Conservation (phyloP, 2,888 invertebrate genomes). For the Drosophila seclusa region DNA sequence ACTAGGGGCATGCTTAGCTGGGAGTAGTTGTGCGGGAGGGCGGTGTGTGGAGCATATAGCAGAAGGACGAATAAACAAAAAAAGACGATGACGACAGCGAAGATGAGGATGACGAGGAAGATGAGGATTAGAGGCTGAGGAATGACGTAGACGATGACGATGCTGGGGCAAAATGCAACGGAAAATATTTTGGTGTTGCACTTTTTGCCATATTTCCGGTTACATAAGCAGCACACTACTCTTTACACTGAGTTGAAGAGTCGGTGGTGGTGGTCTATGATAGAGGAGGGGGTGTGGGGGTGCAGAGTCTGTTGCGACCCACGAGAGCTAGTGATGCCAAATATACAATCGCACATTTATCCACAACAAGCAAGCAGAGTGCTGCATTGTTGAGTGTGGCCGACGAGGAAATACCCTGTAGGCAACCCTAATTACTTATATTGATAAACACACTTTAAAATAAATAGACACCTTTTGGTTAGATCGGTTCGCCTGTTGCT, state of each 20-base stretch:
- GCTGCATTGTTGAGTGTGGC: not conserved
- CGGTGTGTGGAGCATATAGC: constrained; percentile 41
- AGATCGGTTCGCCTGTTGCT: not conserved
- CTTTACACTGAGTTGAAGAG: constrained; percentile 15
- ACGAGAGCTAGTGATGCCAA: constrained; percentile 39
- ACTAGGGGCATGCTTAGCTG: not conserved
- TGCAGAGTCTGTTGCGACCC: constrained; percentile 25
- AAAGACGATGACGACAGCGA: not conserved
- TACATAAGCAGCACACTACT: constrained; percentile 70
- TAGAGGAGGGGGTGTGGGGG: no score
- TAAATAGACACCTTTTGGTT: not conserved
- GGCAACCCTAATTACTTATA: not conserved
- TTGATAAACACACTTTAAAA: not conserved
- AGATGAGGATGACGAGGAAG: constrained; percentile 12
- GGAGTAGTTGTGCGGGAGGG: not conserved
- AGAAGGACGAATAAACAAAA: constrained; percentile 1
- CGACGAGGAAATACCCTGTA: not conserved
- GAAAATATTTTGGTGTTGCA: constrained; percentile 80
- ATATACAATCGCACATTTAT: constrained; percentile 7
- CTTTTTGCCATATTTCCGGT: constrained; percentile 80
- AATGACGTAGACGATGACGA: constrained; percentile 14
- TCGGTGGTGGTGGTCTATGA: not conserved
- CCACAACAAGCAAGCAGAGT: not conserved
- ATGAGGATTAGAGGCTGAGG: not conserved
- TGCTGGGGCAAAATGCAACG: constrained; percentile 64